Evolutionary conservation across 37 sponge, comb jelly and placozoan genomes (phyloP), one percentile per base, ranked within the genome.

Genomic region (Ianthella basta): DNA sequence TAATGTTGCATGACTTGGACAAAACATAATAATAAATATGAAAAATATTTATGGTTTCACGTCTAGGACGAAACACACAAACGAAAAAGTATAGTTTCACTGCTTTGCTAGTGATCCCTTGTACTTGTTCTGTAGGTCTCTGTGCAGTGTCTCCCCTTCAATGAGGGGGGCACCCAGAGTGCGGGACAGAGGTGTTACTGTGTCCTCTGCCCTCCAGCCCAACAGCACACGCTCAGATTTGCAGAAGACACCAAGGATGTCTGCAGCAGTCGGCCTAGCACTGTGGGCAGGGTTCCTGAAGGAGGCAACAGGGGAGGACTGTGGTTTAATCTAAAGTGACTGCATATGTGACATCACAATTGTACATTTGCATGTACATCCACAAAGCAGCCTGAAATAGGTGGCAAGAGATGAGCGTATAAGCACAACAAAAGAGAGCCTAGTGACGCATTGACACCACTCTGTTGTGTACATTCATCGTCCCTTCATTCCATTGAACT

Each of bases 201-300:
- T 8, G 54, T 75, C 78, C 37, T 75, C 78, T 50, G 23, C 6
- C 44, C 37, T 75, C 78, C 78, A 75, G 21, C 53, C 32, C 24
- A 75, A 44, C 24, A 75, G 54, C 25, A 40, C 38, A 15, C 78
- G 37, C 78, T 75, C 78, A 8, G 78, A 75, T 75, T 18, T 75
- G 37, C 78, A 75, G 78, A 75, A 75, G 20, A 39, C 54, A 1
- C 78, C 78, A 53, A 30, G 23, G 1, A 75, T 75, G 40, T 75
- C 78, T 19, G 54, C 32, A 53, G 78, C 78, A 53, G 24, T 50
- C 40, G 78, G 78, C 38, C 78, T 75, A 3, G 37, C 78, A 75
- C 12, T 75, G 78, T 75, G 78, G 19, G 54, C 6, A 5, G 78
- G 54, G 25, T 75, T 40, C 78, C 78, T 75, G 78, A 25, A 44